These are phyloP conservation scores for Lordiphosa clarofinis DNA, from an alignment of 1,140 invertebrate genomes.

Conservation along the genomic window DNA sequence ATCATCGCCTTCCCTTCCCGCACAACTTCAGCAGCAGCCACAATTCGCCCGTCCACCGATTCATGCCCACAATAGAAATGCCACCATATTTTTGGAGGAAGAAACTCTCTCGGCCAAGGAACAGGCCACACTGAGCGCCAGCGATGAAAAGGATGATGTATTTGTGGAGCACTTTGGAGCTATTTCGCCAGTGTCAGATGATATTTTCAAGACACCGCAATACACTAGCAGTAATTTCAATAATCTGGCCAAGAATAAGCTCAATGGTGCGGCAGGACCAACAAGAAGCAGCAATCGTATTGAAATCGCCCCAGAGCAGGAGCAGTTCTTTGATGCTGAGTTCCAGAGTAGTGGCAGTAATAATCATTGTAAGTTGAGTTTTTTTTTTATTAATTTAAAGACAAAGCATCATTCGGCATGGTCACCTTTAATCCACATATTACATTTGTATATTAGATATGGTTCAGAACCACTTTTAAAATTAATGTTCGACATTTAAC, in stretches of 20 bases:
- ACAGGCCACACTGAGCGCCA: slow-evolving; percentile 48
- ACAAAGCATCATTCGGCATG: no score
- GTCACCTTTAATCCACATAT: background rate
- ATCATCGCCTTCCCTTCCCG: slow-evolving; percentile 17
- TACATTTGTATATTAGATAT: no score
- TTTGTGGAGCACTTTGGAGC: slow-evolving; percentile 62
- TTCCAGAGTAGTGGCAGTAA: slow-evolving; percentile 43
- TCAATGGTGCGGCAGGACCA: background rate
- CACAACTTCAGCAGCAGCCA: slow-evolving; percentile 4
- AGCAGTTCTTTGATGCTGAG: slow-evolving; percentile 29
- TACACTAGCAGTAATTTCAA: slow-evolving; percentile 38
- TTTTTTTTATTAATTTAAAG: background rate
- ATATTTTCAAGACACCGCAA: slow-evolving; percentile 55
- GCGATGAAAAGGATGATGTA: slow-evolving; percentile 72
- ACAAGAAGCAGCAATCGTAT: background rate
- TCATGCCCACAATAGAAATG: slow-evolving; percentile 27
- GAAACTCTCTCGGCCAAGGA: slow-evolving; percentile 66
- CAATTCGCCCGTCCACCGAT: slow-evolving; percentile 40
- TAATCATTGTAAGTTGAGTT: slow-evolving; percentile 44
- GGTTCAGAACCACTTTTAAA: no score
- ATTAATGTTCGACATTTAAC: no score
- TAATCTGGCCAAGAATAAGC: slow-evolving; percentile 26
- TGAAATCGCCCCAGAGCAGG: slow-evolving; percentile 3
- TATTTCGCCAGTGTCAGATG: slow-evolving; percentile 53
- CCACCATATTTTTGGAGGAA: slow-evolving; percentile 43